These are phyloP conservation scores for Leucopsar rothschildi DNA, from an alignment of 2,113 vertebrate genomes.

Conservation along the genomic window DNA sequence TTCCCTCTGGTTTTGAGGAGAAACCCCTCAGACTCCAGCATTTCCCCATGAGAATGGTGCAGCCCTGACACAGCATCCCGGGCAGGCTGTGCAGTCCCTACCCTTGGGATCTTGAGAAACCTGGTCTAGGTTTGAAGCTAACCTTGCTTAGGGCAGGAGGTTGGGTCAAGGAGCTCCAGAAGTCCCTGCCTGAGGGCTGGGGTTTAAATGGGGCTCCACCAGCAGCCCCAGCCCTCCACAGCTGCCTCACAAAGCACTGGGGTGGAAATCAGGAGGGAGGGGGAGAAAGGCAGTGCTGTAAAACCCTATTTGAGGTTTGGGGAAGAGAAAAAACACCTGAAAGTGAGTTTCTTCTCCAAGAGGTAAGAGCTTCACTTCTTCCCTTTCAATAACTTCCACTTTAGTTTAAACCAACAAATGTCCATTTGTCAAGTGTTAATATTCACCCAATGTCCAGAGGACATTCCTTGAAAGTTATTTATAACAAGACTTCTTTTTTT, in stretches of 20 bases:
- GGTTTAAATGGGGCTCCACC: not conserved
- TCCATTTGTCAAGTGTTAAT: constrained; percentile 63
- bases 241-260: not conserved
- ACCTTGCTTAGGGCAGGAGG: not conserved
- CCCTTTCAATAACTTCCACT: constrained; percentile 37
- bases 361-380: not conserved
- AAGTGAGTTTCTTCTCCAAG: not conserved
- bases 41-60: not conserved
- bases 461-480: constrained; percentile 69
- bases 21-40: not conserved
- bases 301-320: not conserved
- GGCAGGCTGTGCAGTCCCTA: not conserved
- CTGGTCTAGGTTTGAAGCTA: not conserved
- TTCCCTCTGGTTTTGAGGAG: not conserved
- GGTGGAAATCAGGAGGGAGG: not conserved
- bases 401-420: constrained; percentile 37
- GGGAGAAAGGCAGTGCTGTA: not conserved
- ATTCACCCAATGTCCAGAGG: constrained; percentile 65
- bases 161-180: not conserved
- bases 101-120: not conserved
- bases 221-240: not conserved
- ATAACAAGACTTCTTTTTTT: not conserved
- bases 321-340: not conserved
- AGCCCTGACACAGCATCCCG: not conserved
- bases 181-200: not conserved